These are phyloP conservation scores for Trachelipus rathkii DNA, from an alignment of 1,140 invertebrate genomes.

Conservation along the genomic window DNA sequence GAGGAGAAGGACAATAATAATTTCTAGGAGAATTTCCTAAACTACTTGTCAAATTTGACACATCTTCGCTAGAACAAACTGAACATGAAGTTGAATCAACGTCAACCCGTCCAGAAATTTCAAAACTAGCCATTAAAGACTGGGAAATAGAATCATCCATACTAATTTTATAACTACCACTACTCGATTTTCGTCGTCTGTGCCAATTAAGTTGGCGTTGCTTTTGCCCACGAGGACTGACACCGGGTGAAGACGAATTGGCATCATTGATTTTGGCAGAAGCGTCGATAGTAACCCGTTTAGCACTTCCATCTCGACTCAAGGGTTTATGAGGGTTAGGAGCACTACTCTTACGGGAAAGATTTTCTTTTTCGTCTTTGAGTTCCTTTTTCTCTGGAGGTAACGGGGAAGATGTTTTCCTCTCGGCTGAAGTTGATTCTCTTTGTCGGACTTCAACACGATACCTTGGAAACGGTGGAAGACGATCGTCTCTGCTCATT, in stretches of 20 bases:
- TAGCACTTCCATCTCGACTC: neutral
- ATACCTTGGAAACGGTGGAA: neutral
- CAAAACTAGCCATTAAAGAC: conserved; percentile 42
- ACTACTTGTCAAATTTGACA: neutral
- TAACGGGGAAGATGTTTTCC: neutral
- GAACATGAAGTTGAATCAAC: conserved; percentile 45
- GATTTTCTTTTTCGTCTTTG: neutral
- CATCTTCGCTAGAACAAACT: conserved; percentile 36
- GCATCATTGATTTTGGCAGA: neutral
- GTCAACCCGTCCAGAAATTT: conserved; percentile 40
- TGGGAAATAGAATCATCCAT: conserved; percentile 41
- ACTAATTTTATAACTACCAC: conserved; percentile 32
- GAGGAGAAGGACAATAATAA: neutral
- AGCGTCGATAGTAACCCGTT: neutral
- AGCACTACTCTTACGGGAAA: neutral
- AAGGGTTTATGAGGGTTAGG: neutral
- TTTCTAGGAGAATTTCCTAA: neutral
- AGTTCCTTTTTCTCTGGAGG: neutral
- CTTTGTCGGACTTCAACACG: neutral
- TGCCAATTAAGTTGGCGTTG: neutral
- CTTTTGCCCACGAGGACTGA: neutral
- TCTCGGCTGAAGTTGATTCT: neutral
- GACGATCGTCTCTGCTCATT: neutral
- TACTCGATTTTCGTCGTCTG: neutral
- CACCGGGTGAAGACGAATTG: neutral